These are phyloP conservation scores for Laspeyria flexula DNA, from an alignment of 2,888 invertebrate species.

Conservation along the genomic window DNA sequence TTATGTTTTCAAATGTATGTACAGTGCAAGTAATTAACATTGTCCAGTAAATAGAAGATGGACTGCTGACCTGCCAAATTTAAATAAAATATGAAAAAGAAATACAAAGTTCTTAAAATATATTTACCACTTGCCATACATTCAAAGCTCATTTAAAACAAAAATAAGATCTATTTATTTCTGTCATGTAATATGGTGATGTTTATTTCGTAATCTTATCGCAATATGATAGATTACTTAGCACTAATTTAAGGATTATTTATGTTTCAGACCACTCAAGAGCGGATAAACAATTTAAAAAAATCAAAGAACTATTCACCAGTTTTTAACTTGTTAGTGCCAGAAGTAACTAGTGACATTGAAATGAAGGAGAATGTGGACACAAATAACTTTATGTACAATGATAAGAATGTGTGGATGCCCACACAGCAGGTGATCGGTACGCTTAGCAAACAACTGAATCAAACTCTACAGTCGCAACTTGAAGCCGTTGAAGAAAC, in stretches of 20 bases:
- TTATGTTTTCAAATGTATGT: too few species aligned
- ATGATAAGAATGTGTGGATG: constrained; percentile 70
- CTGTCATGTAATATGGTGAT: too few species aligned
- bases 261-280: constrained; percentile 87
- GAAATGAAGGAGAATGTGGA: constrained; percentile 81
- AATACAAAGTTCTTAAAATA: too few species aligned
- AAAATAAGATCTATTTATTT: too few species aligned
- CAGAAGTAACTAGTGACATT: constrained; percentile 81
- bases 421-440: constrained; percentile 85
- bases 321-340: constrained; percentile 89
- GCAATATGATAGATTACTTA: constrained; percentile 20
- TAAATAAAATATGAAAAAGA: too few species aligned
- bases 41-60: too few species aligned
- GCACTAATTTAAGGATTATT: constrained; percentile 30
- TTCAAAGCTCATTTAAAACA: too few species aligned
- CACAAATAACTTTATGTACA: constrained; percentile 69
- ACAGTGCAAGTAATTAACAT: too few species aligned
- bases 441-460: constrained; percentile 88
- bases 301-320: constrained; percentile 89
- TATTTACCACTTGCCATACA: too few species aligned
- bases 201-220: constrained; percentile 35
- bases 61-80: too few species aligned
- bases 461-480: constrained; percentile 89
- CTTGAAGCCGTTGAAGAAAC: constrained; percentile 90
- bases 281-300: constrained; percentile 87